These are phyloP conservation scores for Diplosoma virens DNA, from an alignment of 23 tunicate genomes.

Conservation along the genomic window DNA sequence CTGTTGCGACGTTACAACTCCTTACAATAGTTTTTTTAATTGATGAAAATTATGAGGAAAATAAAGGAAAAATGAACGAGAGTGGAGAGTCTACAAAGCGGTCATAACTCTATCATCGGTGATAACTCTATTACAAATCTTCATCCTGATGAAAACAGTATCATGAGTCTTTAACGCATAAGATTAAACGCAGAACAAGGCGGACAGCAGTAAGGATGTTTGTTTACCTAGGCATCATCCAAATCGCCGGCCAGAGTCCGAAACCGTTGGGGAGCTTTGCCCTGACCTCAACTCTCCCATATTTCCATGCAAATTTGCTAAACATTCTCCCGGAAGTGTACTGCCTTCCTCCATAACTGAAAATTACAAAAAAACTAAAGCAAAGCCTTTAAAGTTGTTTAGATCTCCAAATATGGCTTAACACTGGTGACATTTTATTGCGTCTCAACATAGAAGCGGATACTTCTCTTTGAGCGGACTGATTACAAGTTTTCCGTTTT, in stretches of 20 bases:
- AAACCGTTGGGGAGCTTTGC: constrained; percentile 94
- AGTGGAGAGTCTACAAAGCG: too few relatives aligned
- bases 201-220: too few relatives aligned
- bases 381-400: neutral
- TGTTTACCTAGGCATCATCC: constrained; percentile 98
- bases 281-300: constrained; percentile 92
- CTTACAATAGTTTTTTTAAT: too few relatives aligned
- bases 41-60: too few relatives aligned
- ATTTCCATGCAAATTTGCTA: constrained; percentile 85
- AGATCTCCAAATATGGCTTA: neutral
- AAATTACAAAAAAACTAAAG: neutral
- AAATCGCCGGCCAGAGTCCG: constrained; percentile 99
- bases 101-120: too few relatives aligned
- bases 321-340: constrained; percentile 95
- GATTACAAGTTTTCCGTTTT: constrained; percentile 67
- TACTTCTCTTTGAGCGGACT: constrained; percentile 88
- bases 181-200: too few relatives aligned
- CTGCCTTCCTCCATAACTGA: constrained; percentile 72
- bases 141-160: too few relatives aligned
- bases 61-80: too few relatives aligned
- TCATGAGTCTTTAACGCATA: too few relatives aligned
- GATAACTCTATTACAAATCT: too few relatives aligned
- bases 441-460: constrained; percentile 2
- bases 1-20: too few relatives aligned
- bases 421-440: neutral